A percentile compares a stretch with the other conserved stretches of the same genome.
phyloP scores from a whole-genome alignment of 2,113 vertebrate genomes.

The Aleadryas rufinucha region DNA sequence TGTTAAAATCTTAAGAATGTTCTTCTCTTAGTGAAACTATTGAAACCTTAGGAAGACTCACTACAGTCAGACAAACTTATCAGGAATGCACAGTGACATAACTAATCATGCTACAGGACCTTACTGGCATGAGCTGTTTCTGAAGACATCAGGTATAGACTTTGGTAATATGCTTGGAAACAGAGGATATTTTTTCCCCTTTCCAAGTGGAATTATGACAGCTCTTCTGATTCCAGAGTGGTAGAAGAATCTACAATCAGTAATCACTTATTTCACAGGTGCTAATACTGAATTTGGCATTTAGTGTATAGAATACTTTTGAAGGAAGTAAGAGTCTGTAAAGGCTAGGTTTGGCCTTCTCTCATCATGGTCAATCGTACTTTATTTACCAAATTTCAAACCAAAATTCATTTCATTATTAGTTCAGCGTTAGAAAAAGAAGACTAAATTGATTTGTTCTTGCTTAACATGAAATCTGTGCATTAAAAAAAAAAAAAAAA shows the following conservation, averaged over 20 bases:
- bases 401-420: not conserved
- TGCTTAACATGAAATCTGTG: not conserved
- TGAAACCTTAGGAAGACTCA: not conserved
- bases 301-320: accelerated
- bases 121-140: not conserved
- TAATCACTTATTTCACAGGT: not conserved
- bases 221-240: not conserved
- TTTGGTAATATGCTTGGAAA: not conserved
- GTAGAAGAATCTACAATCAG: not conserved
- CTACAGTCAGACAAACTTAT: not conserved
- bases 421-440: not conserved
- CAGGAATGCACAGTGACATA: not conserved
- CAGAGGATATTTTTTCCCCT: not conserved
- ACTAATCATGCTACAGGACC: not conserved
- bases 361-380: not conserved
- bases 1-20: not conserved
- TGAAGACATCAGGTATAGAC: not conserved
- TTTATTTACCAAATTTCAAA: not conserved
- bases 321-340: not conserved
- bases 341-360: not conserved
- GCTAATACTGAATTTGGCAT: not conserved
- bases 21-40: not conserved
- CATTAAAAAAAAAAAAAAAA: not conserved
- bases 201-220: not conserved
- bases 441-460: not conserved